Percentiles rank a stretch among this genome's conserved stretches.
Conservation (phyloP, 2,797 vertebrate genomes). For the Holocentrus rufus region DNA sequence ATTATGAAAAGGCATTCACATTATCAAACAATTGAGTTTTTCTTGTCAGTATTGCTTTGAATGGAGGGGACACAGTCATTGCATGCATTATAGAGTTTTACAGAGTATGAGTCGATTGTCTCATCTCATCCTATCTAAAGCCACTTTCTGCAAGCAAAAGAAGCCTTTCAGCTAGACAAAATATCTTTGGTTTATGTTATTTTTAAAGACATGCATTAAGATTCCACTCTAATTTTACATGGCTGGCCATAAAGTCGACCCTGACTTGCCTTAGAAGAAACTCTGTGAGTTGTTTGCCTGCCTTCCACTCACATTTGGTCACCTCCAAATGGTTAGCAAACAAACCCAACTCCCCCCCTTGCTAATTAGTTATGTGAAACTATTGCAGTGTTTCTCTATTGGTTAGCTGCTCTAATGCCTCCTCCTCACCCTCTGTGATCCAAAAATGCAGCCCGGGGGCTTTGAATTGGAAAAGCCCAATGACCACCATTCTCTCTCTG, state of each 20-base stretch:
- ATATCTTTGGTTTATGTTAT: background rate
- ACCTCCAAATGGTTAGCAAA: constrained; percentile 48
- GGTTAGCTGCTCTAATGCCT: constrained; percentile 30
- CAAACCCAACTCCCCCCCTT: constrained; percentile 29
- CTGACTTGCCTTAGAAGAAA: constrained; percentile 7
- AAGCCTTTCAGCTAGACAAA: background rate
- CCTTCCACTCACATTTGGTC: constrained; percentile 53
- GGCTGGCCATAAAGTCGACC: background rate
- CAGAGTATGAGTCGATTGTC: background rate
- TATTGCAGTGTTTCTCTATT: background rate
- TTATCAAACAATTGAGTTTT: background rate
- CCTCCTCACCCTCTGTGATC: constrained; percentile 51
- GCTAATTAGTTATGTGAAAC: constrained; percentile 53
- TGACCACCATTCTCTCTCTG: constrained; percentile 41
- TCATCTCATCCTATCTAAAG: background rate
- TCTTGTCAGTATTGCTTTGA: background rate
- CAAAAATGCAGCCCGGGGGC: constrained; percentile 39
- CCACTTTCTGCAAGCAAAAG: constrained; percentile 14
- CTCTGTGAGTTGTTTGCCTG: constrained; percentile 19
- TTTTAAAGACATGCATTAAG: background rate
- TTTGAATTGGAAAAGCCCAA: constrained; percentile 67
- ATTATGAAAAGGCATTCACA: constrained; percentile 8
- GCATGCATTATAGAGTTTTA: constrained; percentile 16
- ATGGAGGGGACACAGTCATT: constrained; percentile 2
- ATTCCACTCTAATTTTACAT: background rate